Base-by-base conservation (phyloP, 2,888 invertebrate genomes). In the Bruchidius siliquastri region DNA sequence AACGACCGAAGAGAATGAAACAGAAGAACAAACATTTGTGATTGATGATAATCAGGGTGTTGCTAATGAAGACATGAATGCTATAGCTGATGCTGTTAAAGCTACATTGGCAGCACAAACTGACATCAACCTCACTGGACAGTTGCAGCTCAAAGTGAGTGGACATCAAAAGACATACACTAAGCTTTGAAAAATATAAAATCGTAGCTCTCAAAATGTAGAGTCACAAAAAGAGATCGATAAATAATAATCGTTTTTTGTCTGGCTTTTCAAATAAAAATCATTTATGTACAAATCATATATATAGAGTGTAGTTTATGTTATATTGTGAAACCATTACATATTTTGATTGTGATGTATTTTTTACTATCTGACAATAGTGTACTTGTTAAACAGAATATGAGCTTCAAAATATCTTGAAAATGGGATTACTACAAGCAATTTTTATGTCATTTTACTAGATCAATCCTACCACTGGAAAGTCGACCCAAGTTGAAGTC, bases 11-110 rank as follows among this genome's bases (percentile, higher is more conserved):
- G 75, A 76, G 10, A 69, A 26, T 22, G 74, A 75, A 67, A 70
- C 72, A 13, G 75, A 76, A 21, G 76, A 76, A 26, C 72, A 76
- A 4, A 49, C 26, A 49, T 49, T 49, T 49, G 6, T 49, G n/a
- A 81, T 81, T 66, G 79, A 83, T 20, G 78, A 49, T 26, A 72
- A 79, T 21, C 49, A 49, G 49, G 76, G 76, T 20, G 78, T 85
- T 18, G 85, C 85, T 71, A 84, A 86, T 74, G 82, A 83, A 21
- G 85, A 86, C 76, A 82, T 86, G 72, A 85, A 84, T 74, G 86
- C 84, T 4, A 87, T 87, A 32, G 86, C 87, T 2, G 85, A 87
- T 78, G 87, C 87, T 49, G 87, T 87, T 13, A 87, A 86, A 79
- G 84, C 83, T n/a, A 87, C 86, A 8, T 77, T 86, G 20, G 84